phyloP scores from a whole-genome alignment of 1,140 invertebrate species.

The Oreohelix idahoensis region DNA sequence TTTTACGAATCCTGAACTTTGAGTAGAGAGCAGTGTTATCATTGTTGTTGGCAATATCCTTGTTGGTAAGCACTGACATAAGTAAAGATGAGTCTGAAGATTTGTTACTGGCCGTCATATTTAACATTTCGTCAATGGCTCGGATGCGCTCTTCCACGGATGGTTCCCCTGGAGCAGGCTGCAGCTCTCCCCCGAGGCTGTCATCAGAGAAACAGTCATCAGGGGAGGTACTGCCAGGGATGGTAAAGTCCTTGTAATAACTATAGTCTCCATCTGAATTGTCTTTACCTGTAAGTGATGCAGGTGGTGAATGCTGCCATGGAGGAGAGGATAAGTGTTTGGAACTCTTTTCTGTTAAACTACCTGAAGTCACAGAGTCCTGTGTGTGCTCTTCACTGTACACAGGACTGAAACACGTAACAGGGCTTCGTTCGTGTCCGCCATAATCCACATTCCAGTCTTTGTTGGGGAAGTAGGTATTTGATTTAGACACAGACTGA shows the following conservation, averaged over 20 bases:
- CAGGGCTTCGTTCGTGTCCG: conserved; percentile 30
- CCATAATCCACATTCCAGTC: conserved; percentile 23
- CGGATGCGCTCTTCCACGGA: conserved; percentile 89
- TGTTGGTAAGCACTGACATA: conserved; percentile 42
- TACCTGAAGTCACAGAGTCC: conserved; percentile 44
- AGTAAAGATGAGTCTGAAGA: conserved; percentile 49
- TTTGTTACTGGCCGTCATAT: conserved; percentile 48
- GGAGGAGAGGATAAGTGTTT: conserved; percentile 35
- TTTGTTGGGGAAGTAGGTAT: conserved; percentile 20
- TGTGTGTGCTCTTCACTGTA: conserved; percentile 39
- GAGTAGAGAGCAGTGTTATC: conserved; percentile 54
- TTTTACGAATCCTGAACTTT: conserved; percentile 75
- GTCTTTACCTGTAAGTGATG: not conserved
- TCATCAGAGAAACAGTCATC: conserved; percentile 62
- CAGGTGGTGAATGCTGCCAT: conserved; percentile 26
- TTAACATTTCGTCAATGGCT: conserved; percentile 86
- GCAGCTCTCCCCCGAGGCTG: conserved; percentile 41
- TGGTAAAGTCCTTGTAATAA: conserved; percentile 14
- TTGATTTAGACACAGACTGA: conserved; percentile 29
- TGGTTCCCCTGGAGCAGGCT: conserved; percentile 38
- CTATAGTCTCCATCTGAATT: conserved; percentile 12
- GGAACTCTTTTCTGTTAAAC: conserved; percentile 40
- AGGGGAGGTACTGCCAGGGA: conserved; percentile 1
- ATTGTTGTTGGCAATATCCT: conserved; percentile 45
- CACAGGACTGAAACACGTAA: conserved; percentile 36